Base-by-base conservation (phyloP, 2,797 vertebrate species). In the Hafferia zeledoni region DNA sequence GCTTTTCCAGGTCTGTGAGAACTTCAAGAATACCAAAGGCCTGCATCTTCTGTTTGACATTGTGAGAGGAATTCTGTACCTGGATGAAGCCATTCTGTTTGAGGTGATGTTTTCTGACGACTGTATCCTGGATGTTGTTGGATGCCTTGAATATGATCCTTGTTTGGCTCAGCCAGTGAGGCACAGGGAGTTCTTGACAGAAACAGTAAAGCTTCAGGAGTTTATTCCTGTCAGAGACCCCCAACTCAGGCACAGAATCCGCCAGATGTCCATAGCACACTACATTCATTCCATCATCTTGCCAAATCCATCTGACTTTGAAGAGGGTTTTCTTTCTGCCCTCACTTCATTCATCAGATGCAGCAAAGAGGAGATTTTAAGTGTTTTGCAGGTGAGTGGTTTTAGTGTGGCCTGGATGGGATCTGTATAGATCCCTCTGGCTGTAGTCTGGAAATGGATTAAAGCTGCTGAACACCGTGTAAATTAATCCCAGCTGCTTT, bases 41-140 rank as follows among this genome's bases (percentile, higher is more conserved):
- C 98, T 99, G 28, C 99, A 99, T 96, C 99, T 99, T 96, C 98
- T 99, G 71, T 99, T 99, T 97, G 99, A 99, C 97, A 99, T 99
- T 87, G 98, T 99, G 94, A 98, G 99, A 41, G 99, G 99, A 33
- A 99, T 99, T 93, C 98, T 99, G 94, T 99, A 99, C 97, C 99
- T 99, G 96, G 99, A 99, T 97, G 99, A 99, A 97, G 98, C 98
- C 35, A 98, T 99, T 88, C 98, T 99, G 44, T 99, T 99, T 96
- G 99, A 99, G 97, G 98, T 99, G 91, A 99, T 99, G 99, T 99
- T 99, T 98, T 99, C 99, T 30, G 99, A 99, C 30, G 99, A 99
- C 97, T 99, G 98, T 98, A 99, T 99, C 98, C 99, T 99, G 99
- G 99, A 98, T 97, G 99, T 99, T 93, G 99, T 98, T 49, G 99